Base-by-base conservation (phyloP, 2,888 invertebrate species). In the Synergus japonicus region DNA sequence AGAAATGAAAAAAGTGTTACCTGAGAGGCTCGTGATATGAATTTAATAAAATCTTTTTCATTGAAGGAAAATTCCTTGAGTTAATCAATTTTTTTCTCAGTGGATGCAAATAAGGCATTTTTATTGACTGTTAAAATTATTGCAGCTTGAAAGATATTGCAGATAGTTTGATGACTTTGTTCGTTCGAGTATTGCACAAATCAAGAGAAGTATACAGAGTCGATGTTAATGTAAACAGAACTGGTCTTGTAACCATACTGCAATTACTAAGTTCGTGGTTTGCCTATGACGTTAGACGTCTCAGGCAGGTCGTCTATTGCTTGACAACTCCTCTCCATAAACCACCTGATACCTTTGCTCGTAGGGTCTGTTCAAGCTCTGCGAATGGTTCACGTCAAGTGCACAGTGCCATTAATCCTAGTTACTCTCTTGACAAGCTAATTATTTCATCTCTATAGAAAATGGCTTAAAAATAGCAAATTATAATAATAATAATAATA, bases 271-370 rank as follows among this genome's bases (percentile, higher is more conserved):
- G 86, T 83, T 86, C 79, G 84, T 85, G 82, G 84, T 84, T 86
- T 86, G 88, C 82, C 85, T 83, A 81, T 87, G 88, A 88, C 88
- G 86, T 88, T 84, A 85, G 84, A 87, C 85, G 88, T 88, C 86
- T 81, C 81, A 79, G 82, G 77, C 87, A 88, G 87, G 78, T 83
- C 83, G 84, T 85, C 86, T 83, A 86, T 85, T 85, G 78, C 83
- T 84, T 85, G 87, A 87, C 85, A 86, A 82, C 85, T 69, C 69
- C 46, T 37, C 49, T 29, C 73, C 37, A 73, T 73, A 73, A 73
- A 73, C 73, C 73, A 73, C 73, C 73, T 73, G 73, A 69, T 73
- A 73, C 73, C 73, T 73, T 73, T 73, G 37, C 73, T 73, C 49
- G 5, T 49, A 69, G 69, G 49, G 22, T 46, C 29, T 7, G 44